phyloP scores from a whole-genome alignment of 1,140 invertebrate genomes.

The Tetragnatha versicolor region DNA sequence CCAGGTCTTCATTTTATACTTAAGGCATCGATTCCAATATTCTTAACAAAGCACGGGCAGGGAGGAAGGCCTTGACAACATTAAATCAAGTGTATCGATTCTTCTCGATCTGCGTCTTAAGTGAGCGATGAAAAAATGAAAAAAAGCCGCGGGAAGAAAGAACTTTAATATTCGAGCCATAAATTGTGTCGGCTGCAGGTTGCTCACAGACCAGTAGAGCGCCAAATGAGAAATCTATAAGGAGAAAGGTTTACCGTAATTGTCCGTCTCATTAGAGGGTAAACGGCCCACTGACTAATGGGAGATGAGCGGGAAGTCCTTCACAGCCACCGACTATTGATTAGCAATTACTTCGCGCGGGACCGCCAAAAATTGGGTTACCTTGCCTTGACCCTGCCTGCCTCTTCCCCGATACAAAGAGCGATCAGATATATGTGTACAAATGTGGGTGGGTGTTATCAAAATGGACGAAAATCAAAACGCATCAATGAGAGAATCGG shows the following conservation, averaged over 20 bases:
- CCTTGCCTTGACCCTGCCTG: conserved; percentile 1
- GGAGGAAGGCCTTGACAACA: conserved; percentile 48
- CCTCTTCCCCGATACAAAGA: no score
- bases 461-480: no score
- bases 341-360: conserved; percentile 51
- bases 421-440: no score
- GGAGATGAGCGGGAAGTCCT: conserved; percentile 48
- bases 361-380: conserved; percentile 48
- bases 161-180: conserved; percentile 55
- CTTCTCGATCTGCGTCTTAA: conserved; percentile 54
- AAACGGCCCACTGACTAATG: conserved; percentile 56
- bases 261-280: conserved; percentile 55
- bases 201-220: conserved; percentile 55
- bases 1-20: conserved; percentile 53
- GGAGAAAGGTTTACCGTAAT: conserved; percentile 56
- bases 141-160: conserved; percentile 21
- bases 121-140: conserved; percentile 21
- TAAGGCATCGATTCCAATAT: conserved; percentile 51
- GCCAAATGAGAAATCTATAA: conserved; percentile 56
- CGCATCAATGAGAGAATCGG: no score
- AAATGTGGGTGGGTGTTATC: no score
- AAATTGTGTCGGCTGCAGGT: conserved; percentile 55
- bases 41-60: conserved; percentile 51
- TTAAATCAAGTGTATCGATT: conserved; percentile 55
- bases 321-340: conserved; percentile 56